phyloP scores from a whole-genome alignment of 2,113 vertebrate species.

The Otocyon megalotis region DNA sequence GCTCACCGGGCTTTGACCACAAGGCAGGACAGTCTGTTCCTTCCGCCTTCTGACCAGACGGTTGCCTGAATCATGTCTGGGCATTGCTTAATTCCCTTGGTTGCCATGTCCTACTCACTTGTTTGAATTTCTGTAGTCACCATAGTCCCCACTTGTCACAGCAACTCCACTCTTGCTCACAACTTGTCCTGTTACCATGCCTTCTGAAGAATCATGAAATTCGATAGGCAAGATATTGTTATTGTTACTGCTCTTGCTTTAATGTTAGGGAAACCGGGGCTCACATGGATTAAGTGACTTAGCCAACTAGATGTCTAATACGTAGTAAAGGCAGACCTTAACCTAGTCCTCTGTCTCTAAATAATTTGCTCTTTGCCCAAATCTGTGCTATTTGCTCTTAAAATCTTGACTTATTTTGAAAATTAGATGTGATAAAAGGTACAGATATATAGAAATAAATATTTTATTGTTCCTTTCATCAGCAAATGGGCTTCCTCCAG shows the following conservation, averaged over 20 bases:
- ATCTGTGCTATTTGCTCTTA: neutral
- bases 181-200: neutral
- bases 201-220: neutral
- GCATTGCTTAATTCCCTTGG: neutral
- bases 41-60: neutral
- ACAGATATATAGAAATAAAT: neutral
- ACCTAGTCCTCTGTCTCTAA: neutral
- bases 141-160: neutral
- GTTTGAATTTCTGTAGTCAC: constrained; percentile 37
- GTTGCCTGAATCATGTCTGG: neutral
- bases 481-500: neutral
- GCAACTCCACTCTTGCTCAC: neutral
- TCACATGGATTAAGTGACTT: neutral
- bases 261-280: neutral
- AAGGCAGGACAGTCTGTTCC: neutral
- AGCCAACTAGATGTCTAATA: neutral
- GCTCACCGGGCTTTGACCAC: neutral
- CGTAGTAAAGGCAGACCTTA: neutral
- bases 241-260: neutral
- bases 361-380: neutral
- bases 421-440: neutral
- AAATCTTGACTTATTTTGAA: constrained; percentile 44
- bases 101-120: neutral
- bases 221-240: neutral
- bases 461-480: neutral